phyloP scores from a whole-genome alignment of 1,140 invertebrate genomes.

The Hydropsyche tenuis region DNA sequence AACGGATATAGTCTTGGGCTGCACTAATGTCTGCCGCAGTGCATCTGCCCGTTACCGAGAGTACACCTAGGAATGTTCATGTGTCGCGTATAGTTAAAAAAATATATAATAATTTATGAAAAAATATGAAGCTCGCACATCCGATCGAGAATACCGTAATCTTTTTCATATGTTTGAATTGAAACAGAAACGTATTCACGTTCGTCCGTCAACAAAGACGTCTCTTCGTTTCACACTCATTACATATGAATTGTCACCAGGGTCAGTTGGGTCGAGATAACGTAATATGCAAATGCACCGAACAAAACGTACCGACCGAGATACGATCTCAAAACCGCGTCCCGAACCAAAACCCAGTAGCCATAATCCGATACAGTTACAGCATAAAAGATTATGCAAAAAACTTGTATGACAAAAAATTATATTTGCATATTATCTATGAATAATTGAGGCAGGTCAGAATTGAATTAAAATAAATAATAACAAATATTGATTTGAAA shows the following conservation, averaged over 20 bases:
- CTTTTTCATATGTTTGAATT: neutral
- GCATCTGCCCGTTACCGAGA: conserved; percentile 12
- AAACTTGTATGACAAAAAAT: no score
- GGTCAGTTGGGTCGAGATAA: conserved; percentile 35
- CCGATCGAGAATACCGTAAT: neutral
- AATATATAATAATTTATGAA: neutral
- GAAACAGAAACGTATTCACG: neutral
- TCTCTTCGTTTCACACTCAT: conserved; percentile 24
- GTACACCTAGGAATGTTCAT: conserved; percentile 5
- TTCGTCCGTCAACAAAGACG: conserved; percentile 12
- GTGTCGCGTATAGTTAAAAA: neutral
- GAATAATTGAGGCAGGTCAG: no score
- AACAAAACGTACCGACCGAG: conserved; percentile 23
- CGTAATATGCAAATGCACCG: conserved; percentile 33
- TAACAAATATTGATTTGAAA: no score
- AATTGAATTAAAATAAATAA: no score
- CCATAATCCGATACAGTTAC: neutral
- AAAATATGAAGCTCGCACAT: neutral
- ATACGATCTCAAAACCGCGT: conserved; percentile 15
- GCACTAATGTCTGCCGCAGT: conserved; percentile 5
- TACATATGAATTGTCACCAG: conserved; percentile 36
- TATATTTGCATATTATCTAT: no score
- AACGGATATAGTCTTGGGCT: conserved; percentile 26
- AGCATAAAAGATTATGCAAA: no score
- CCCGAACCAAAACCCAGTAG: neutral